Evolutionary conservation across 2,113 vertebrate species (phyloP), one percentile per base, ranked within the genome.

Genomic region (Asarcornis scutulata): DNA sequence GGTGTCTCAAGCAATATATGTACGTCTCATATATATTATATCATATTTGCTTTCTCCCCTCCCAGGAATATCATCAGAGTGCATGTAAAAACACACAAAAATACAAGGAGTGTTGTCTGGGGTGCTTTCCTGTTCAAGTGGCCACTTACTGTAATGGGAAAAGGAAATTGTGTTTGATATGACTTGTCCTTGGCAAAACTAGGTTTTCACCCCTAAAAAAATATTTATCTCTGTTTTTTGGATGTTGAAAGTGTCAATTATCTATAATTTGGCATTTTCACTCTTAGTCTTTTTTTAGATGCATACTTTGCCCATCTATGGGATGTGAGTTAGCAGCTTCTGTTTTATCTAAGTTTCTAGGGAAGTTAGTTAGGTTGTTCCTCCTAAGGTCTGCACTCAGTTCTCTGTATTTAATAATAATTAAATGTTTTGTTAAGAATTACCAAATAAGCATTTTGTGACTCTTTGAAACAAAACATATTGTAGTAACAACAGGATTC

Each of bases 31-130:
- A 53, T 34, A 36, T 82, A 12, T 53, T 82, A 12, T 53, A 42
- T 32, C 34, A 15, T n/a, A 34, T 38, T 78, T 74, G 18, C 16
- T 72, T 73, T 77, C 78, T 72, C 17, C 6, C 16, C 17, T 31
- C 34, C n/a, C 18, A 40, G 73, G 31, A 91, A 56, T 69, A 42
- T 55, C 9, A 22, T 31, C 34, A 58, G 20, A 64, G 67, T 46
- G 36, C n/a, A 50, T 17, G 27, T 32, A 58, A 71, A 79, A 17
- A 7, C 4, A 56, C 29, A 38, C 44, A 32, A 52, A 72, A 38
- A 62, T 5, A 60, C 2, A 5, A 83, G 12, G 9, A 50, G 7
- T 0, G 0, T 46, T 27, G 29, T 46, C 25, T 77, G 36, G 67
- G 60, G 11, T 56, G 46, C n/a, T 23, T 34, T 72, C 77, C 22